Conservation (phyloP, 1,140 invertebrate genomes). For the Papilio polytes region DNA sequence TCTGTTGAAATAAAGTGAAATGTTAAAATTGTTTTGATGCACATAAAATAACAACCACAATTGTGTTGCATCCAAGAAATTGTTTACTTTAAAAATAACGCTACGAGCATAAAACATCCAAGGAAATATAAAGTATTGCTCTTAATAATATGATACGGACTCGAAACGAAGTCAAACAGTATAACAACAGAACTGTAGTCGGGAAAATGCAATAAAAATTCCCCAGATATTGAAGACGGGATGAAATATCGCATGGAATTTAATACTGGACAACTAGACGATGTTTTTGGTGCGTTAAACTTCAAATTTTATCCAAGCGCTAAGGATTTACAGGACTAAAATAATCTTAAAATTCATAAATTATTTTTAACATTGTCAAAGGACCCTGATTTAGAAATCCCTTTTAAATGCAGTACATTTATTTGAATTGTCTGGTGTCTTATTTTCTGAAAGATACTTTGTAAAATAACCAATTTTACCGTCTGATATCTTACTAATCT, state of each 20-base stretch:
- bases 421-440: not conserved
- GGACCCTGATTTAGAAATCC: not conserved
- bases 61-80: not conserved
- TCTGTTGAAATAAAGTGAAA: not conserved
- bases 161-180: slow-evolving; percentile 11
- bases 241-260: not conserved
- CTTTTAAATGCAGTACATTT: not conserved
- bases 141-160: slow-evolving; percentile 3
- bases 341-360: too few species aligned
- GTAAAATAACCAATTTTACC: too few species aligned
- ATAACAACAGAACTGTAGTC: slow-evolving; percentile 10
- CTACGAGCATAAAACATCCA: not conserved
- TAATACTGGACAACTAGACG: not conserved
- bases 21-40: not conserved
- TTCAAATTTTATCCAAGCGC: not conserved
- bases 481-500: too few species aligned
- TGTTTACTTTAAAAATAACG: not conserved
- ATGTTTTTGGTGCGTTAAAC: not conserved
- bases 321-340: not conserved
- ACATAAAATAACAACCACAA: not conserved
- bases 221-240: slow-evolving; percentile 9
- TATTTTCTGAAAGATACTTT: not conserved
- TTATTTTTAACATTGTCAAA: too few species aligned
- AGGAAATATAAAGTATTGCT: not conserved
- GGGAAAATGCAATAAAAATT: slow-evolving; percentile 33